Conservation (phyloP, 2,797 vertebrate species). For the Phoxinus dragarum region DNA sequence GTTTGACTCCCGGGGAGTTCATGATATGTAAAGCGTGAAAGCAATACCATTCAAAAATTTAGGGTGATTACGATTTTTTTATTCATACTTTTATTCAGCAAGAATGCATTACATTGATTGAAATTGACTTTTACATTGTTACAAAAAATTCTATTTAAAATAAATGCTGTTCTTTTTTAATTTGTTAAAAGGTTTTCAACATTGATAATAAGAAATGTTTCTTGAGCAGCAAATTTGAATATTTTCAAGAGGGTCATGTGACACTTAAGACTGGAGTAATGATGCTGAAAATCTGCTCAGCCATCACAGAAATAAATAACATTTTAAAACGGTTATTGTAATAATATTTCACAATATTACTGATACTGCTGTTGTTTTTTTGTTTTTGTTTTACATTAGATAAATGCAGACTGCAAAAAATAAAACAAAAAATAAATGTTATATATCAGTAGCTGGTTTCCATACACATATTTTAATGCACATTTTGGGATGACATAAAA, state of each 20-base stretch:
- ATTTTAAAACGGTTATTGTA: neutral
- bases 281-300: neutral
- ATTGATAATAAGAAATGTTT: neutral
- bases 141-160: neutral
- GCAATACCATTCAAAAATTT: neutral
- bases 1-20: neutral
- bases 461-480: neutral
- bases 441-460: neutral
- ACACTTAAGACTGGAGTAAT: neutral
- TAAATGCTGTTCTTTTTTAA: no score
- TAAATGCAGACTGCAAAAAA: neutral
- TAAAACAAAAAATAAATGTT: neutral
- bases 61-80: neutral
- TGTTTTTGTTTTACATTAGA: neutral
- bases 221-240: neutral
- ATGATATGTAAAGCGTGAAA: neutral
- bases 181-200: neutral
- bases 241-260: neutral
- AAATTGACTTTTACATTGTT: neutral
- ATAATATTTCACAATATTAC: neutral
- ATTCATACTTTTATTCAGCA: neutral
- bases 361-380: neutral
- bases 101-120: neutral
- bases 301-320: neutral
- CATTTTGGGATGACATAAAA: neutral